Evolutionary conservation across 2,888 invertebrate species (phyloP).

Genomic region (Phoronis australis): DNA sequence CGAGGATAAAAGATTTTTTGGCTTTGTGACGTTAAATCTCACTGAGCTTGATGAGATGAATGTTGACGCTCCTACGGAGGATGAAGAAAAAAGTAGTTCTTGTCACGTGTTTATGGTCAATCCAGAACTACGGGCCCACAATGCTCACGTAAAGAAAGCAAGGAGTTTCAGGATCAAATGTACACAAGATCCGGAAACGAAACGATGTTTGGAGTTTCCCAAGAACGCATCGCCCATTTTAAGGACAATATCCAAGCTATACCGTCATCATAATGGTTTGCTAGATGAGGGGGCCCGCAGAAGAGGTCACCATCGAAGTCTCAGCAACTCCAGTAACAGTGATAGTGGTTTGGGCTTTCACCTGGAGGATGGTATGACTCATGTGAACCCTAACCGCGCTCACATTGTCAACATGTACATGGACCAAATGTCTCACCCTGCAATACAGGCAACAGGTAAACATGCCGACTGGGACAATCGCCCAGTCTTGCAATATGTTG

Average conservation of each 20-base stretch:
- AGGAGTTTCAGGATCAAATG: slow-evolving; percentile 70
- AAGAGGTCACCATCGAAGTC: slow-evolving; percentile 47
- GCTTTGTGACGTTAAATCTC: slow-evolving; percentile 69
- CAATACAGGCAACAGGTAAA: not conserved
- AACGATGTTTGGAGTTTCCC: slow-evolving; percentile 81
- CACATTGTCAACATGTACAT: not conserved
- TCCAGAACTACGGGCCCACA: slow-evolving; percentile 76
- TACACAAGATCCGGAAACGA: slow-evolving; percentile 56
- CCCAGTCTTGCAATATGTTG: too few species aligned
- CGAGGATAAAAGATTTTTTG: slow-evolving; percentile 87
- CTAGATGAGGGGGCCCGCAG: slow-evolving; percentile 35
- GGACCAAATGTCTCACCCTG: too few species aligned
- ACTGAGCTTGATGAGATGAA: slow-evolving; percentile 23
- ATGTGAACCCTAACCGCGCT: not conserved
- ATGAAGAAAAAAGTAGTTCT: slow-evolving; percentile 61
- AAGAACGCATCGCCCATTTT: slow-evolving; percentile 68
- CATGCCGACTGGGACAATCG: too few species aligned
- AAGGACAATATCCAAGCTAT: slow-evolving; percentile 59
- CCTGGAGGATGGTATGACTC: slow-evolving; percentile 53
- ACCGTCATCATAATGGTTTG: slow-evolving; percentile 43
- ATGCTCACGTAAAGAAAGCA: slow-evolving; percentile 72
- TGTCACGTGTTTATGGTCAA: slow-evolving; percentile 95
- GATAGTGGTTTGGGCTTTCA: slow-evolving; percentile 89
- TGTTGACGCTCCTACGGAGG: slow-evolving; percentile 30
- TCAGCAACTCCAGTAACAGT: slow-evolving; percentile 79